Conservation (phyloP, 2,113 vertebrate species). For the Struthidea cinerea region DNA sequence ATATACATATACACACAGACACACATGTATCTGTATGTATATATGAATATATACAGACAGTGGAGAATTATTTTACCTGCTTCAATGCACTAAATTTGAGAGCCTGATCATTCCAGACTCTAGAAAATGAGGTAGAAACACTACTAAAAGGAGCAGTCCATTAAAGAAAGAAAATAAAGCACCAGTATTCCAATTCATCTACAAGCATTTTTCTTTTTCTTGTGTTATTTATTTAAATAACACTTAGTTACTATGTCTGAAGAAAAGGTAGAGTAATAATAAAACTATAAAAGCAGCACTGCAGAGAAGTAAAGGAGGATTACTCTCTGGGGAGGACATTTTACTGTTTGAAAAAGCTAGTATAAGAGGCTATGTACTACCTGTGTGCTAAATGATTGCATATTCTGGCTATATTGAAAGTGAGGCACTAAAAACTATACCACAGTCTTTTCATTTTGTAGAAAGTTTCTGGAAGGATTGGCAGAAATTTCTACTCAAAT, state of each 20-base stretch:
- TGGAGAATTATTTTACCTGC: not conserved
- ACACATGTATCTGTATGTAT: not conserved
- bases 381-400: not conserved
- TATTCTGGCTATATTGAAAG: not conserved
- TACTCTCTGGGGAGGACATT: not conserved
- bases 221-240: not conserved
- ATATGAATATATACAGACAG: not conserved
- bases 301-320: not conserved
- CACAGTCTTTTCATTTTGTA: not conserved
- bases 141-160: not conserved
- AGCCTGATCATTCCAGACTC: not conserved
- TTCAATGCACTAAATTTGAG: not conserved
- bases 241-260: not conserved
- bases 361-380: not conserved
- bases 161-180: not conserved
- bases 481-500: not conserved
- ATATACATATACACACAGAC: not conserved
- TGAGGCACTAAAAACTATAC: not conserved
- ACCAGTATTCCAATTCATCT: not conserved
- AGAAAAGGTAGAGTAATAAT: not conserved
- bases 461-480: not conserved
- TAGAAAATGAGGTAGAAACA: not conserved
- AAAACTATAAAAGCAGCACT: not conserved
- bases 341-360: not conserved
- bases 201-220: not conserved